Evolutionary conservation across 2,113 vertebrate species (phyloP).

Genomic region (Origma solitaria): DNA sequence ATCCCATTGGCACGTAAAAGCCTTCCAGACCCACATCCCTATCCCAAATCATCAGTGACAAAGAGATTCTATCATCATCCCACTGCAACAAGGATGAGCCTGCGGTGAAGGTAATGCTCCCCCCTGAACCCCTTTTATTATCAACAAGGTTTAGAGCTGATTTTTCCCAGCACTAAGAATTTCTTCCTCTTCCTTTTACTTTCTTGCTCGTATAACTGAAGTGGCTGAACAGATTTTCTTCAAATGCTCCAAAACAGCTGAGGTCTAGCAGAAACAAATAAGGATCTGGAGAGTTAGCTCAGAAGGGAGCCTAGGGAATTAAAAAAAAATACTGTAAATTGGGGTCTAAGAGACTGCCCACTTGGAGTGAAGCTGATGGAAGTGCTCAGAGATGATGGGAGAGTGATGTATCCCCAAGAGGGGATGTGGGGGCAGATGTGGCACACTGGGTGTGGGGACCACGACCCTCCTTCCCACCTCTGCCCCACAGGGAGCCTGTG

Average conservation of each 20-base stretch:
- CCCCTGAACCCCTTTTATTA: neutral
- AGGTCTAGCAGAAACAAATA: neutral
- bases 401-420: neutral
- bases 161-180: neutral
- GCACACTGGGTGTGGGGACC: fast-evolving
- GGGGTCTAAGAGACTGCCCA: neutral
- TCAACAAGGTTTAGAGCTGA: neutral
- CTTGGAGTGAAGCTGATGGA: neutral
- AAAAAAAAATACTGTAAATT: neutral
- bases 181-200: neutral
- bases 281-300: neutral
- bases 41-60: neutral
- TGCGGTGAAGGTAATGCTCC: conserved; percentile 48
- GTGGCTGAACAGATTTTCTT: neutral
- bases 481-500: neutral
- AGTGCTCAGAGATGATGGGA: neutral
- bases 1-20: neutral
- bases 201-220: neutral
- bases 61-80: neutral
- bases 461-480: neutral
- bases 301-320: neutral
- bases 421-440: neutral
- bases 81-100: conserved; percentile 19
- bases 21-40: neutral
- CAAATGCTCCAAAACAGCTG: neutral